A percentile compares a stretch with the other conserved stretches of the same genome.
Conservation (phyloP, 1,140 invertebrate species). For the Mizuhopecten yessoensis region DNA sequence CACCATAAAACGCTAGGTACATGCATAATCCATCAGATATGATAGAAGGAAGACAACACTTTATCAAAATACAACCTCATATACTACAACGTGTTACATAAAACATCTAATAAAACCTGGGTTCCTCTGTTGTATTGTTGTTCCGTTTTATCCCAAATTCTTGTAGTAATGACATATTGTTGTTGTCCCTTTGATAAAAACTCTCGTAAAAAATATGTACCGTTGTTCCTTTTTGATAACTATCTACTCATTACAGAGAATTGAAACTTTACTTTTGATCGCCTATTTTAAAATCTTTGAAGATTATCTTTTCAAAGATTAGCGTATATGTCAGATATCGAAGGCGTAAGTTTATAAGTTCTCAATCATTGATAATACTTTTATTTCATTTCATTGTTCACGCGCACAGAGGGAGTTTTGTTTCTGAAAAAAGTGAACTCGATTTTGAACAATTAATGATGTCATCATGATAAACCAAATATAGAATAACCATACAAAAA, state of each 20-base stretch:
- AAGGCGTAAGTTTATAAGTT: not conserved
- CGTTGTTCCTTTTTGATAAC: conserved; percentile 8
- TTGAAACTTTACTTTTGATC: not conserved
- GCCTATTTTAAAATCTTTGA: not conserved
- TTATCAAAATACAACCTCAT: conserved; percentile 1
- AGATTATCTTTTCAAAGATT: not conserved
- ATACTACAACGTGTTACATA: not conserved
- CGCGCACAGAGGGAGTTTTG: not conserved
- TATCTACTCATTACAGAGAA: not conserved
- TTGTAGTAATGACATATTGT: conserved; percentile 6
- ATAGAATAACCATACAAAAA: no score
- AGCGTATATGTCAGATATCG: not conserved
- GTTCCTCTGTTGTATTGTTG: not conserved
- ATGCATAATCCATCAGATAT: not conserved
- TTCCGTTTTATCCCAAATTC: not conserved
- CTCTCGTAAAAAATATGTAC: not conserved
- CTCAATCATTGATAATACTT: not conserved
- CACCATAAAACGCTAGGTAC: not conserved
- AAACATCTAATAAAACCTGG: not conserved
- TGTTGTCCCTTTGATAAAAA: not conserved
- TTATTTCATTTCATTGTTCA: not conserved
- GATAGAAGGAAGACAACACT: not conserved
- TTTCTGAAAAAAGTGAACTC: no score
- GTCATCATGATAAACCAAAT: no score
- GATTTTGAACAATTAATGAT: not conserved